These are phyloP conservation scores for Cassiopea xamachana DNA, from an alignment of 30 jellyfish, hydroid and myxozoan species.

Conservation along the genomic window DNA sequence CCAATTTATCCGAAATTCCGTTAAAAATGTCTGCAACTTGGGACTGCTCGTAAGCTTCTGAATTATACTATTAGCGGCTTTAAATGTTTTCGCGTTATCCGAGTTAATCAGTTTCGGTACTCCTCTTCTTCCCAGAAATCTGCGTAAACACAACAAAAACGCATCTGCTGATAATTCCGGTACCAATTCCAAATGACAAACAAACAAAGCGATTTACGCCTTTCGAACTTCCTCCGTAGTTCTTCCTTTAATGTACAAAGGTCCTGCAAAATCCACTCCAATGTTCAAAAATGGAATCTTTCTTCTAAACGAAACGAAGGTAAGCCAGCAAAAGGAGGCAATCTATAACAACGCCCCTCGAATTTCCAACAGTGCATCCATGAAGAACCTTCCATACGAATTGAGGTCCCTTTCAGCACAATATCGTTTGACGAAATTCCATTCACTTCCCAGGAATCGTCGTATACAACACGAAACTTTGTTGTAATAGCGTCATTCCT, in stretches of 20 bases:
- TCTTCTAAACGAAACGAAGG: not conserved
- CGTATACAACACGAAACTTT: not conserved
- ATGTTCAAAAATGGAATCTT: no score
- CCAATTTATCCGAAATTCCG: slow-evolving; percentile 14
- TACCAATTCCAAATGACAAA: slow-evolving; percentile 70
- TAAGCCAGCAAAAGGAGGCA: no score
- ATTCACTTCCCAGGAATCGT: not conserved
- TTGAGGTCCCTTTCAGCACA: not conserved
- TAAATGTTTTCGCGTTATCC: slow-evolving; percentile 70
- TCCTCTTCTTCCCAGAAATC: slow-evolving; percentile 67
- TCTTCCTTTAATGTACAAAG: not conserved
- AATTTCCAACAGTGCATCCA: not conserved
- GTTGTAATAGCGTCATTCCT: not conserved
- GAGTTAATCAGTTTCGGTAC: slow-evolving; percentile 31
- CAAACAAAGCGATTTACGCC: slow-evolving; percentile 50
- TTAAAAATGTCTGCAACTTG: slow-evolving; percentile 12
- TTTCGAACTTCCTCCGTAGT: not conserved
- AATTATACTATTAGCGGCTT: not conserved
- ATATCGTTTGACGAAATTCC: no score
- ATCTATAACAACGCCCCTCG: not conserved
- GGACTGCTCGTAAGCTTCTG: not conserved
- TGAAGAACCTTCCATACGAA: not conserved
- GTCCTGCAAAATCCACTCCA: no score
- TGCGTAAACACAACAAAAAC: slow-evolving; percentile 36
- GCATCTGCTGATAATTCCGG: slow-evolving; percentile 49